phyloP scores from a whole-genome alignment of 1,140 invertebrate genomes.

The Lasaia peninsularis region DNA sequence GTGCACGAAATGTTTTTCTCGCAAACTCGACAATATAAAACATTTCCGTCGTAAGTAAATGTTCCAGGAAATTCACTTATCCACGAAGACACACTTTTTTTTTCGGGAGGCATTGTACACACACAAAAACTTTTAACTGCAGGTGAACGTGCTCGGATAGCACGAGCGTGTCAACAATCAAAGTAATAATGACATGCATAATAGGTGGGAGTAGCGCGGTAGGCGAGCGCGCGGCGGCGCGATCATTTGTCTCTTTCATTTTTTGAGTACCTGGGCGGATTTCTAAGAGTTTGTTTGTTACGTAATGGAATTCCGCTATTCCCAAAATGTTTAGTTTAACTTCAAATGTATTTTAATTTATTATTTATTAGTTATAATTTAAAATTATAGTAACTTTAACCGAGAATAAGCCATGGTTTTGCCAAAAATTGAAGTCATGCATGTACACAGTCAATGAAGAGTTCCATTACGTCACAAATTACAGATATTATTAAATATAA shows the following conservation, averaged over 20 bases:
- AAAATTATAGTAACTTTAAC: no score
- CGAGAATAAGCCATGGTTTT: no score
- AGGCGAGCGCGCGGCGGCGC: not conserved
- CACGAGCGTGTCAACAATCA: not conserved
- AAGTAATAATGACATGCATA: not conserved
- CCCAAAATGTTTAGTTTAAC: no score
- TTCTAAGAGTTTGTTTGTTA: no score
- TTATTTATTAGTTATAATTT: no score
- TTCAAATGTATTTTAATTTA: no score
- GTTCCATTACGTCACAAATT: no score
- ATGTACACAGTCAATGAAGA: no score
- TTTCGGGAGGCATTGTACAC: constrained; percentile 13
- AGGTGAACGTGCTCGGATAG: not conserved
- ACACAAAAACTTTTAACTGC: no score
- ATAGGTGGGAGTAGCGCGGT: not conserved
- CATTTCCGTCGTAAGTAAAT: constrained; percentile 15
- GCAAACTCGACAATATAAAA: constrained; percentile 14
- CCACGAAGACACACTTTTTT: constrained; percentile 12
- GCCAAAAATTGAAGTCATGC: no score
- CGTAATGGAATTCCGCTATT: no score
- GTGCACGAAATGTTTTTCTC: constrained; percentile 15
- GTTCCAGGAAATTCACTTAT: constrained; percentile 10
- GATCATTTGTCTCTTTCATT: constrained; percentile 3
- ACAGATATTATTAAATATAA: no score
- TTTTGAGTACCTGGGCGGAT: not conserved